Percentiles rank a stretch among this genome's conserved stretches.
phyloP scores from a whole-genome alignment of 2,797 vertebrate genomes.

The Varecia variegata region DNA sequence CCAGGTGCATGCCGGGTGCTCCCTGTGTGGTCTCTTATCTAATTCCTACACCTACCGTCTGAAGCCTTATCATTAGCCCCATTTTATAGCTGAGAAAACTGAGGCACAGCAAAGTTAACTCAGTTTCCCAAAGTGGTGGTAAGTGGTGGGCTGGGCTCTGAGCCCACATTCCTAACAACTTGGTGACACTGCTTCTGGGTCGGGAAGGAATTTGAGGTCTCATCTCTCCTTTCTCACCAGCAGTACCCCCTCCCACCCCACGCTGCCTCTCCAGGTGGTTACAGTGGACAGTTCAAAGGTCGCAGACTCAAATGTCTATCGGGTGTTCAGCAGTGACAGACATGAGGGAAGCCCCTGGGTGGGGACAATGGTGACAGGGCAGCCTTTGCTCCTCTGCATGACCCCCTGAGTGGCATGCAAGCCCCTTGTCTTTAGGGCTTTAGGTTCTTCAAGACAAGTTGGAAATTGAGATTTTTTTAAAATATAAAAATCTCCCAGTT shows the following conservation, averaged over 20 bases:
- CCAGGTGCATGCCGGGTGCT: not conserved
- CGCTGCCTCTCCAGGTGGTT: not conserved
- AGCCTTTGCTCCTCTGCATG: not conserved
- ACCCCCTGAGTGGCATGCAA: not conserved
- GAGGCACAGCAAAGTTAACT: not conserved
- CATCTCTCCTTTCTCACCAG: not conserved
- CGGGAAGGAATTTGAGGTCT: not conserved
- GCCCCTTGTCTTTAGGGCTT: not conserved
- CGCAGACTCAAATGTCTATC: not conserved
- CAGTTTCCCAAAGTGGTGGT: not conserved
- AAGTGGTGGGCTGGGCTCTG: not conserved
- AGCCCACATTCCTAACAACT: not conserved
- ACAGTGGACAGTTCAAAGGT: not conserved
- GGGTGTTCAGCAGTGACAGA: not conserved
- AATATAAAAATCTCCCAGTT: not conserved
- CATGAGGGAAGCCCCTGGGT: not conserved
- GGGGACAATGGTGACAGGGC: not conserved
- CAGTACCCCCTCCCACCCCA: too few relatives aligned
- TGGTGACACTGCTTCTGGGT: not conserved
- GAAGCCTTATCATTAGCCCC: not conserved
- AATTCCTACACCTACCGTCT: not conserved
- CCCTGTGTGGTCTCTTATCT: not conserved
- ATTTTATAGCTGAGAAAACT: not conserved
- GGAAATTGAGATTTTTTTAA: not conserved
- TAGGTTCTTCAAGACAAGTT: not conserved